phyloP scores from a whole-genome alignment of 2,113 vertebrate genomes.

The Pygoscelis antarcticus region DNA sequence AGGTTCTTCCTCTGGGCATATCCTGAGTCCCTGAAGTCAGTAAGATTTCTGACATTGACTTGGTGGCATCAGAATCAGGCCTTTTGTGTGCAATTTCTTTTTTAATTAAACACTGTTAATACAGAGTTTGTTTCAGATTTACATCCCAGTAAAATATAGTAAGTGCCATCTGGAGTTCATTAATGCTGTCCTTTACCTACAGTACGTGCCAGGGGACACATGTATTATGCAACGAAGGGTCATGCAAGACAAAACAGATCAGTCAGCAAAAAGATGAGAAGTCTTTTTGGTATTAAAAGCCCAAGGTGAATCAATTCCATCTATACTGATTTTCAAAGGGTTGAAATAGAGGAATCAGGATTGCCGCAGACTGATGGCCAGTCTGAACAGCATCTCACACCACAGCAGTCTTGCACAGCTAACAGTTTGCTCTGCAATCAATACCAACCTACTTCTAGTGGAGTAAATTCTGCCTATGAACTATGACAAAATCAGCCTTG shows the following conservation, averaged over 20 bases:
- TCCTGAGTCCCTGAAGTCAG: not conserved
- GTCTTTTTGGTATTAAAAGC: not conserved
- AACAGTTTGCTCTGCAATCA: not conserved
- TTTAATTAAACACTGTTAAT: not conserved
- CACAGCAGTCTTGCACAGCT: not conserved
- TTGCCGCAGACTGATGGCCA: not conserved
- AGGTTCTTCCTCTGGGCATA: not conserved
- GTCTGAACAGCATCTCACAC: not conserved
- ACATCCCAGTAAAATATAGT: not conserved
- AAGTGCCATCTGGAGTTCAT: not conserved
- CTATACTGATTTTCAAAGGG: not conserved
- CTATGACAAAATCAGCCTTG: fast-evolving
- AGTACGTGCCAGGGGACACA: not conserved
- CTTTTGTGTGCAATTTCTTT: not conserved
- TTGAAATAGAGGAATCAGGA: not conserved
- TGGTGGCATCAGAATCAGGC: not conserved
- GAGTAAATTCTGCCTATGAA: not conserved
- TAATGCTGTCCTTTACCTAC: not conserved
- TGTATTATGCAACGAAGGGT: not conserved
- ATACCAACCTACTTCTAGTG: not conserved
- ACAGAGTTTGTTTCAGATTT: not conserved
- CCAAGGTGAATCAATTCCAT: not conserved
- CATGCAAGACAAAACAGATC: not conserved
- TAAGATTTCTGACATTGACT: not conserved
- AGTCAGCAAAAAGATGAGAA: not conserved